phyloP scores from a whole-genome alignment of 2,797 vertebrate species.

The Hoplostethus atlanticus region DNA sequence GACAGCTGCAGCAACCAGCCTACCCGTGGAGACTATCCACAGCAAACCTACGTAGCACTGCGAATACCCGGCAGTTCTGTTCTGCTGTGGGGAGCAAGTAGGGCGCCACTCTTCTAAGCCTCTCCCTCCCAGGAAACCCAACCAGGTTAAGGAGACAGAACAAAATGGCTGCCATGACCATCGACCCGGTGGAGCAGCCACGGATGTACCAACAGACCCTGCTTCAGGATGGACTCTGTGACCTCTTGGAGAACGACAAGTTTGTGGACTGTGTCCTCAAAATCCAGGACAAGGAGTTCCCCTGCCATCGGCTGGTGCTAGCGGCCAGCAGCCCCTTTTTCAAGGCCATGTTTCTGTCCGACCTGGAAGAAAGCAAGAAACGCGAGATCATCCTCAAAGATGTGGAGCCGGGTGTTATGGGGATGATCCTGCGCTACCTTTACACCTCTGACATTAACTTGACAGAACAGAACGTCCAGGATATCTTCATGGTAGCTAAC shows the following conservation, averaged over 20 bases:
- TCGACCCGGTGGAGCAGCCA: slow-evolving; percentile 91
- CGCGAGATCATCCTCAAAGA: slow-evolving; percentile 92
- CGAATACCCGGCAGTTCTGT: slow-evolving; percentile 63
- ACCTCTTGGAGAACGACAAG: slow-evolving; percentile 94
- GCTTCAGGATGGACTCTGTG: slow-evolving; percentile 96
- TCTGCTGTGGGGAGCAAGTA: slow-evolving; percentile 46
- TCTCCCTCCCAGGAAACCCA: slow-evolving; percentile 39
- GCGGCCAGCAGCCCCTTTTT: slow-evolving; percentile 98
- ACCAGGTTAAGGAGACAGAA: slow-evolving; percentile 44
- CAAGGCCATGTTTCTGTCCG: slow-evolving; percentile 94
- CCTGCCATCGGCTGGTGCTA: slow-evolving; percentile 94
- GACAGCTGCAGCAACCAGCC: slow-evolving; percentile 85
- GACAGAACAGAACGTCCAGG: slow-evolving; percentile 95
- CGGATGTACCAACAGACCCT: slow-evolving; percentile 97
- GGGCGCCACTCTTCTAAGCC: slow-evolving; percentile 52
- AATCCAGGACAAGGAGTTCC: slow-evolving; percentile 92
- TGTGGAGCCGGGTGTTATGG: slow-evolving; percentile 91
- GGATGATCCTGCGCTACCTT: slow-evolving; percentile 93
- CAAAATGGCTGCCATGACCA: slow-evolving; percentile 89
- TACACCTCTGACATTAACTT: slow-evolving; percentile 96
- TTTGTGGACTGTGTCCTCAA: slow-evolving; percentile 97
- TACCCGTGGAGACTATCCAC: slow-evolving; percentile 47
- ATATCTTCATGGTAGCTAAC: slow-evolving; percentile 95
- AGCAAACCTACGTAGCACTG: slow-evolving; percentile 44
- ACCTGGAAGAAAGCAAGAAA: slow-evolving; percentile 91